Evolutionary conservation across 2,113 vertebrate genomes (phyloP).

Genomic region (Sapayoa aenigma): DNA sequence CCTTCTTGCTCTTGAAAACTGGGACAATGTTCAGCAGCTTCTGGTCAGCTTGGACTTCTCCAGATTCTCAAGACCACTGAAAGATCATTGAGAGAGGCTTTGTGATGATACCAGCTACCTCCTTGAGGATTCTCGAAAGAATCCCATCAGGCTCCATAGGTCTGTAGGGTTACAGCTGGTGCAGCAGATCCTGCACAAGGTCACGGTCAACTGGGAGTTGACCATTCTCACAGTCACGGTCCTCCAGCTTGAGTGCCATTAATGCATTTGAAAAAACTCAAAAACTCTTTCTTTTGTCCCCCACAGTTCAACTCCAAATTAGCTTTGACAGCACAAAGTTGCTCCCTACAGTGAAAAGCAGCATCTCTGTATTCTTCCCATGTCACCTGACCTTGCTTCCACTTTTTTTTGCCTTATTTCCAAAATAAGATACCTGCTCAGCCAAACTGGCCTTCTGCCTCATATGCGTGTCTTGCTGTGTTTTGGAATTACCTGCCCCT

Average conservation of each 20-base stretch:
- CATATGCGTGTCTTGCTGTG: neutral
- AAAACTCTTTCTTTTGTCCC: neutral
- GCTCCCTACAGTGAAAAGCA: neutral
- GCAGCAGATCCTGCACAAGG: neutral
- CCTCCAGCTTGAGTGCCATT: neutral
- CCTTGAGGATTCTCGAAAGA: neutral
- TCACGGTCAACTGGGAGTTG: neutral
- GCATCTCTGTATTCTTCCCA: neutral
- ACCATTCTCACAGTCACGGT: neutral
- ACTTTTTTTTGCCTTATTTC: neutral
- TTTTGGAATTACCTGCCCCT: neutral
- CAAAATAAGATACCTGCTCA: neutral
- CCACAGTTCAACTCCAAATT: neutral
- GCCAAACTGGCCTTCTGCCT: neutral
- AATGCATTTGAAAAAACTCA: neutral
- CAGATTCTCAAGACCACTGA: neutral
- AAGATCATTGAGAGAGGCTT: neutral
- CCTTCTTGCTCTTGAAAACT: neutral
- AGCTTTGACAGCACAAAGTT: neutral
- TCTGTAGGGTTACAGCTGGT: neutral
- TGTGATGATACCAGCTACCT: neutral
- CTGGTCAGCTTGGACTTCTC: neutral
- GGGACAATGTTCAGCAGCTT: neutral
- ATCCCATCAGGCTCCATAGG: neutral
- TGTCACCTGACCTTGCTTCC: neutral